Evolutionary conservation across 2,888 invertebrate species (phyloP), one percentile per base, ranked within the genome.

Genomic region (Noctua janthina): DNA sequence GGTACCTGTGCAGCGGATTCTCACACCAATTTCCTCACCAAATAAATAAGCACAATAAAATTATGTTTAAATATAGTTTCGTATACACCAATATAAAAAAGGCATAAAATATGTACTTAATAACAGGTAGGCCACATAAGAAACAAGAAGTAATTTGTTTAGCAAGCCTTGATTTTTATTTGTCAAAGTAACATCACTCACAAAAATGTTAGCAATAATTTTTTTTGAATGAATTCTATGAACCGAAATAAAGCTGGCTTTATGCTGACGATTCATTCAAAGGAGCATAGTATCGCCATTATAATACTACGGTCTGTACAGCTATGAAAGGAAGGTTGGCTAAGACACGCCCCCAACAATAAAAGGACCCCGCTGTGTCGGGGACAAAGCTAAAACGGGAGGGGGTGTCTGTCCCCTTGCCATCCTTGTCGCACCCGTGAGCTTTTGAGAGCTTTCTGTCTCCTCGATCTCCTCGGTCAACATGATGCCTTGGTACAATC

Each of bases 401-500:
- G 91, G 92, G 89, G 92, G 89, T 81, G 86, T 81, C 87, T 81
- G 86, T 81, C 88, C 92, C 90, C 88, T 86, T 90, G 88, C 89
- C 85, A 87, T 96, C 95, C 93, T 90, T 93, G 90, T 96, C 94
- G 78, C 94, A 91, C 96, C 51, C 75, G 87, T 56, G 90, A 95
- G 95, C 96, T 96, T 96, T 94, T 81, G 85, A 91, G 93, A 96
- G 96, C 96, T 96, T 91, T 92, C 88, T 86, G 81, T 83, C 86
- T 83, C 73, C 69, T 80, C 74, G 71, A 92, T 80, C 94, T 94
- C 92, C 91, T 86, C 73, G 46, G 29, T 68, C 35, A 79, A 85
- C 92, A 91, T 95, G 94, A 49, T 82, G 81, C 90, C 96, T 95
- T 97, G 94, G 96, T 97, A 96, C 88, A 94, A 96, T 97, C 96